Evolutionary conservation across 2,888 invertebrate species (phyloP).

Genomic region (Andrena flavipes): DNA sequence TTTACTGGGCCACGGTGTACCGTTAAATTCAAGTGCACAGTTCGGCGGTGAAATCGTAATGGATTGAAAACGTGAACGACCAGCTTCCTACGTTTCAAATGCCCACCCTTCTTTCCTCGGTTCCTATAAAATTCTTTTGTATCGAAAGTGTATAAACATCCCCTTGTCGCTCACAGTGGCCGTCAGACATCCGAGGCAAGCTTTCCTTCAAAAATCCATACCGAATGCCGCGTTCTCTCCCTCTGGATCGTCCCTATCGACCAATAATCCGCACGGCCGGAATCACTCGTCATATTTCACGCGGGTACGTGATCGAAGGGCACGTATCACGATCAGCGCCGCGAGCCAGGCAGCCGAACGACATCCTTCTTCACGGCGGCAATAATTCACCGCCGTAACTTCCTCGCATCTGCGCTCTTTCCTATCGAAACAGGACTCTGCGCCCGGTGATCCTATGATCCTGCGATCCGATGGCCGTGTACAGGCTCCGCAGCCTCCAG

Average conservation of each 20-base stretch:
- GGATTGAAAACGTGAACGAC: background rate
- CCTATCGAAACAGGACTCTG: constrained; percentile 51
- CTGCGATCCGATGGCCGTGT: constrained; percentile 38
- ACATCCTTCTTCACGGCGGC: constrained; percentile 59
- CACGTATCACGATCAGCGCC: background rate
- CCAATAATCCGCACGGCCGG: no score
- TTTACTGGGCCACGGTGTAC: constrained; percentile 43
- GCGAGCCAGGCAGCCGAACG: constrained; percentile 61
- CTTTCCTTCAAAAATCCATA: no score
- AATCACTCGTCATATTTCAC: no score
- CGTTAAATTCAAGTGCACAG: constrained; percentile 37
- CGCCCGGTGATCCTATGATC: constrained; percentile 50
- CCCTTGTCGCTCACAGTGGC: no score
- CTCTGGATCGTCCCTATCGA: no score
- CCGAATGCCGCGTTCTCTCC: no score
- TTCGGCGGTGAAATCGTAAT: constrained; percentile 6
- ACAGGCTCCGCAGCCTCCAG: constrained; percentile 47
- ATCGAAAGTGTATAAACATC: no score
- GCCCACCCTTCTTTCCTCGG: background rate
- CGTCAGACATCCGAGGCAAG: no score
- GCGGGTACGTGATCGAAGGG: no score
- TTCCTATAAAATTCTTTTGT: background rate
- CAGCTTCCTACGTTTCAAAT: background rate
- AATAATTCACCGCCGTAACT: constrained; percentile 72
- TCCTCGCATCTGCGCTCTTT: constrained; percentile 74